Conservation (phyloP, 2,888 invertebrate genomes). For the Acrobasis repandana region DNA sequence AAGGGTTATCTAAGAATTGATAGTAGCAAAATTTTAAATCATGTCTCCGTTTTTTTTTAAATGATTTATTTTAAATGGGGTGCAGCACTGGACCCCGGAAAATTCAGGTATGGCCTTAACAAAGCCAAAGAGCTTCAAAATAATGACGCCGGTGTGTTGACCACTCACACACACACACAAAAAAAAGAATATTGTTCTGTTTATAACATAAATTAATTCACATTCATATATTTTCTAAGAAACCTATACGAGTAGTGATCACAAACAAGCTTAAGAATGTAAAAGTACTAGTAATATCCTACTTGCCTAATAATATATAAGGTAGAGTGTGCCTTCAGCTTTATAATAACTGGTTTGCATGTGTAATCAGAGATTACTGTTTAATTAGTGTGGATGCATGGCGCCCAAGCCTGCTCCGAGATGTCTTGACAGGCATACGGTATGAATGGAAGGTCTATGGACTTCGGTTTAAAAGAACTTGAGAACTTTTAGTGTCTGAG, state of each 20-base stretch:
- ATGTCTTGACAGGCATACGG: background rate
- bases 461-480: no score
- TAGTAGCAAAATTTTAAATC: no score
- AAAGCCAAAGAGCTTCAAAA: no score
- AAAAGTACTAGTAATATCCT: constrained; percentile 10
- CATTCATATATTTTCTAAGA: background rate
- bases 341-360: constrained; percentile 18
- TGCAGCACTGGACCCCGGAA: no score
- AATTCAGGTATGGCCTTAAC: no score
- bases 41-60: no score
- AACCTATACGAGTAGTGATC: background rate
- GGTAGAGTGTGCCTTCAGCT: constrained; percentile 6
- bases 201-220: background rate
- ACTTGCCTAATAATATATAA: constrained; percentile 14
- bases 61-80: no score
- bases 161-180: no score
- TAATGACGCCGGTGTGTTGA: no score
- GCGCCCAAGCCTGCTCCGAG: background rate
- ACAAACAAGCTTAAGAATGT: constrained; percentile 3
- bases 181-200: no score
- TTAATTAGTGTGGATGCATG: constrained; percentile 12
- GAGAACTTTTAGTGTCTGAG: no score
- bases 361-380: constrained; percentile 18
- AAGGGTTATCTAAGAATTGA: no score
- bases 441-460: background rate